Evolutionary conservation across 35 echinoderm and acorn worm species (phyloP).

Genomic region (Ophioderma brevispina): DNA sequence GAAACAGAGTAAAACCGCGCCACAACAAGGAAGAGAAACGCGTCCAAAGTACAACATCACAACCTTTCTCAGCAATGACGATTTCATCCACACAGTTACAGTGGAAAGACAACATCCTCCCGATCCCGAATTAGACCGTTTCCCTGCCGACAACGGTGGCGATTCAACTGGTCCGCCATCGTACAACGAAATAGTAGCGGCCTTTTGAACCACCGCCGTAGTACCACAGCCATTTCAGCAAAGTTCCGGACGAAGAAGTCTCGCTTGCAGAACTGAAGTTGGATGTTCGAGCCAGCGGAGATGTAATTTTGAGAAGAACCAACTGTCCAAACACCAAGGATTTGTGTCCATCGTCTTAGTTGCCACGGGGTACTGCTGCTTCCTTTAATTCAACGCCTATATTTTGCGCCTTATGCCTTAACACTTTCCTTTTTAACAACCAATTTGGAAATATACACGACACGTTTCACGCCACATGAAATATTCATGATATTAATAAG

Average conservation of each 20-base stretch:
- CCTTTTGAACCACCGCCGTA: background rate
- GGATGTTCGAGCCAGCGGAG: background rate
- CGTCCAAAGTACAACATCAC: background rate
- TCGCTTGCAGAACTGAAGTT: background rate
- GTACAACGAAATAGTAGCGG: background rate
- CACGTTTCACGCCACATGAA: too few relatives aligned
- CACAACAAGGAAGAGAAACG: background rate
- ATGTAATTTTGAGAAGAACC: background rate
- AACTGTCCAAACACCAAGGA: background rate
- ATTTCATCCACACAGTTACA: background rate
- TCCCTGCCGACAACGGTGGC: background rate
- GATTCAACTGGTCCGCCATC: background rate
- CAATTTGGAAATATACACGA: too few relatives aligned
- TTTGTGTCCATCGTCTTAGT: background rate
- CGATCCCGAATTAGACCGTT: background rate
- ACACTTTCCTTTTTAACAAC: too few relatives aligned
- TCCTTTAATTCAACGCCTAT: too few relatives aligned
- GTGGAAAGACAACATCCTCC: background rate
- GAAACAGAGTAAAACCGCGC: background rate
- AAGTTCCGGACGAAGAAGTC: background rate
- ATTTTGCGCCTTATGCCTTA: too few relatives aligned
- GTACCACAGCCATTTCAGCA: background rate
- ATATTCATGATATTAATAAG: too few relatives aligned
- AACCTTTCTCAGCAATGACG: constrained; percentile 9
- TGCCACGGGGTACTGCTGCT: too few relatives aligned